Evolutionary conservation across 2,113 vertebrate genomes (phyloP).

Genomic region (Rallus limicola): DNA sequence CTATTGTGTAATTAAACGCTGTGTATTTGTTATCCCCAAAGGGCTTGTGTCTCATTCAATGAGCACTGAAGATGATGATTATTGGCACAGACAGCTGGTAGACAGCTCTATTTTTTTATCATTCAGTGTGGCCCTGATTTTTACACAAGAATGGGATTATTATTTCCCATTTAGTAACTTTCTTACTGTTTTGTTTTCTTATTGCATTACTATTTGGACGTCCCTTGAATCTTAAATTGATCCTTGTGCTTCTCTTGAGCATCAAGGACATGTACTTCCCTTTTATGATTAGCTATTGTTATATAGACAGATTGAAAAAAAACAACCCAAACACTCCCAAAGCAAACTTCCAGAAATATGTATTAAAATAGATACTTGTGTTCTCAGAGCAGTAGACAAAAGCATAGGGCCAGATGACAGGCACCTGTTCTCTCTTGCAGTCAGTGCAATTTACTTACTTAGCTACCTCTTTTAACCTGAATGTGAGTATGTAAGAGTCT

Average conservation of each 20-base stretch:
- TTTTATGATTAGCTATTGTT: not conserved
- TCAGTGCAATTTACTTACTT: not conserved
- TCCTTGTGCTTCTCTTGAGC: not conserved
- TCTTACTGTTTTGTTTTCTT: not conserved
- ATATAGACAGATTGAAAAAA: not conserved
- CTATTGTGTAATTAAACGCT: slow-evolving; percentile 6
- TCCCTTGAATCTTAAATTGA: not conserved
- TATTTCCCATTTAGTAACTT: not conserved
- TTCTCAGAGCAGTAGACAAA: not conserved
- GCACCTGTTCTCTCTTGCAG: not conserved
- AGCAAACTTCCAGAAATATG: not conserved
- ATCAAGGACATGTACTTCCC: not conserved
- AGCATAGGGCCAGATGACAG: not conserved
- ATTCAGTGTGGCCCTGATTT: not conserved
- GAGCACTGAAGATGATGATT: not conserved
- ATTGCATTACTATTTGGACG: not conserved
- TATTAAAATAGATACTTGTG: not conserved
- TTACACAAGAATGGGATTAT: not conserved
- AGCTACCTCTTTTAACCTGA: not conserved
- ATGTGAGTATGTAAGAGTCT: not conserved
- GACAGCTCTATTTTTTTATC: not conserved
- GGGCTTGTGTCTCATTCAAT: not conserved
- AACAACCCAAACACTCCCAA: not conserved
- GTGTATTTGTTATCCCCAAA: not conserved
- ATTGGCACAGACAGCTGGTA: not conserved